Base-by-base conservation (phyloP, 2,797 vertebrate species). In the Bradypodion ventrale region DNA sequence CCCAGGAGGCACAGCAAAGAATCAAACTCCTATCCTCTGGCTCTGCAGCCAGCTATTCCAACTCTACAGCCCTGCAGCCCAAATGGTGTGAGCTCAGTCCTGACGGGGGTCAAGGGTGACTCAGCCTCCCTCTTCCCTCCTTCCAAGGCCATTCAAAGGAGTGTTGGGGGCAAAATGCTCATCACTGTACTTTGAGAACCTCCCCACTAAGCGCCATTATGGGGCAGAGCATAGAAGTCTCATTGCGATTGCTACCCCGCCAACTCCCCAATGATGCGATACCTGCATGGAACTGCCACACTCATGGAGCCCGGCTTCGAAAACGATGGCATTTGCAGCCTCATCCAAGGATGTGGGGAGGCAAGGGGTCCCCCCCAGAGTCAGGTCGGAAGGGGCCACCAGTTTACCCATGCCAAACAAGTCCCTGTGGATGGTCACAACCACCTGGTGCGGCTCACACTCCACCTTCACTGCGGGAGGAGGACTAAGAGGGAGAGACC, bases 261-360 rank as follows among this genome's bases (percentile, higher is more conserved):
- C 52, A 56, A 15, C 52, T 49, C 46, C 63, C 68, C 5, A 8
- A 1, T 1, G 2, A 6, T 5, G 13, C 85, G 13, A 90, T 88
- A 96, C 95, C 95, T 95, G 93, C n/a, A 95, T 70, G 0, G 68
- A 42, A 32, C 85, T 96, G 59, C 95, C 94, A 0, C 95, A 96
- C 46, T 95, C 91, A 0, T 96, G 95, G 44, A 96, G 92, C 1
- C 92, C 93, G 0, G 91, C 92, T 4, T 86, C 77, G 60, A 96
- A 95, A 79, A 42, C 87, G 83, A 96, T 80, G 0, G 75, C 66
- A 0, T 88, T 80, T 0, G 37, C 80, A 0, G 29, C 29, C 0
- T 87, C 62, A 2, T 16, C 5, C 0, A 93, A 70, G 0, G 74
- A 52, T 35, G 83, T 83, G 0, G 95, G 92, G 0, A 0, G 13